Conservation (phyloP, 2,113 vertebrate genomes). For the Dicrurus megarhynchus region DNA sequence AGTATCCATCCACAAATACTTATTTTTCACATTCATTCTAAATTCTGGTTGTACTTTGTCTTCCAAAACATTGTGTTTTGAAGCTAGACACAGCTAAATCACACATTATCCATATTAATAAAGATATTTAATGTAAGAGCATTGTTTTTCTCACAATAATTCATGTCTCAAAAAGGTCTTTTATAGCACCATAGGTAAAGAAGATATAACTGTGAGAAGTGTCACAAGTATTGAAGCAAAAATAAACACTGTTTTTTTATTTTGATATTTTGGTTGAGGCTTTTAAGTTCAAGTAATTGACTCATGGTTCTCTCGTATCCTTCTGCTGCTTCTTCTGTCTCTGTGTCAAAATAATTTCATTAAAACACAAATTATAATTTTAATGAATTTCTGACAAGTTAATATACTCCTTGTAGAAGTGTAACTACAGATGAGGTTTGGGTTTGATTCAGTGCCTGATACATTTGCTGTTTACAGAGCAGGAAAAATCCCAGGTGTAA, state of each 20-base stretch:
- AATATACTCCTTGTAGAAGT: background rate
- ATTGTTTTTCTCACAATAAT: background rate
- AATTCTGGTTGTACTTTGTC: constrained; percentile 4
- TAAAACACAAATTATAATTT: background rate
- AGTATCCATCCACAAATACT: constrained; percentile 38
- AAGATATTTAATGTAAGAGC: constrained; percentile 19
- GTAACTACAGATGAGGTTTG: background rate
- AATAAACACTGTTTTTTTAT: background rate
- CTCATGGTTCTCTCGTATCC: background rate
- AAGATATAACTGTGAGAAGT: background rate
- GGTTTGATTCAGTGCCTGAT: background rate
- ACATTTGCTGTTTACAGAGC: background rate
- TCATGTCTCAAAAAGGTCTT: background rate
- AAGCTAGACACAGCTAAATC: background rate
- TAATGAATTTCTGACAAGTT: constrained; percentile 2
- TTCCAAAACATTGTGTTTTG: constrained; percentile 12
- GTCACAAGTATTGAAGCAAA: background rate
- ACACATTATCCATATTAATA: constrained; percentile 23
- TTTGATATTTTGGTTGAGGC: background rate
- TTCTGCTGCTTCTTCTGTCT: background rate
- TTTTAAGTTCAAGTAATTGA: constrained; percentile 33
- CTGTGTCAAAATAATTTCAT: background rate
- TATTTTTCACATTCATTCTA: constrained; percentile 5
- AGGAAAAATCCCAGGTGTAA: background rate
- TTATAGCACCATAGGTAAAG: background rate